These are phyloP conservation scores for Parasteatoda tepidariorum DNA, from an alignment of 1,140 invertebrate species.

Conservation along the genomic window DNA sequence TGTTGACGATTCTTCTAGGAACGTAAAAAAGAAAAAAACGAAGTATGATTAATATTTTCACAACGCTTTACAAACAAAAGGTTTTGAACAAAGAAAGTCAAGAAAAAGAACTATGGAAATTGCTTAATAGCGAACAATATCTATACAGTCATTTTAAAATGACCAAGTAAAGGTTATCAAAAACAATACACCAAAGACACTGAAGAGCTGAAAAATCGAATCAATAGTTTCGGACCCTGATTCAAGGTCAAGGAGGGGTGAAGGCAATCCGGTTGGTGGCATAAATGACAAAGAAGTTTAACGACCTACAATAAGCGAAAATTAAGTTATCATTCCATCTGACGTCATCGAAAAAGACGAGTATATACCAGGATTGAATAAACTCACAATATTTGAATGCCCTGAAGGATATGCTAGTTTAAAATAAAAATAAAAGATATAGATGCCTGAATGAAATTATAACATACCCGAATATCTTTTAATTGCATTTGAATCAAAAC, in stretches of 20 bases:
- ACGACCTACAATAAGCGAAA: not conserved
- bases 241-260: conserved; percentile 24
- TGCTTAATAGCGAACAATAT: not conserved
- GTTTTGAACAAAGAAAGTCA: not conserved
- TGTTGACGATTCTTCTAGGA: too few species aligned
- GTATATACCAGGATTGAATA: too few species aligned
- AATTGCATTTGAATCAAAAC: too few species aligned
- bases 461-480: too few species aligned
- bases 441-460: too few species aligned
- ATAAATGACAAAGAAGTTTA: conserved; percentile 19
- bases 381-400: too few species aligned
- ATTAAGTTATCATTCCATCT: too few species aligned
- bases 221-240: not conserved
- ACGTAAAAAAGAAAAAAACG: too few species aligned
- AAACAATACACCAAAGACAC: not conserved
- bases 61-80: not conserved
- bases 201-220: not conserved
- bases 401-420: too few species aligned
- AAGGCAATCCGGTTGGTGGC: conserved; percentile 6
- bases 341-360: too few species aligned
- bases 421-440: too few species aligned
- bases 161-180: not conserved
- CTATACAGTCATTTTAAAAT: conserved; percentile 1
- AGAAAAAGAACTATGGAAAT: conserved; percentile 6
- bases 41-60: too few species aligned